A percentile compares a stretch with the other conserved stretches of the same genome.
phyloP scores from a whole-genome alignment of 1,140 invertebrate species.

The Asobara japonica region DNA sequence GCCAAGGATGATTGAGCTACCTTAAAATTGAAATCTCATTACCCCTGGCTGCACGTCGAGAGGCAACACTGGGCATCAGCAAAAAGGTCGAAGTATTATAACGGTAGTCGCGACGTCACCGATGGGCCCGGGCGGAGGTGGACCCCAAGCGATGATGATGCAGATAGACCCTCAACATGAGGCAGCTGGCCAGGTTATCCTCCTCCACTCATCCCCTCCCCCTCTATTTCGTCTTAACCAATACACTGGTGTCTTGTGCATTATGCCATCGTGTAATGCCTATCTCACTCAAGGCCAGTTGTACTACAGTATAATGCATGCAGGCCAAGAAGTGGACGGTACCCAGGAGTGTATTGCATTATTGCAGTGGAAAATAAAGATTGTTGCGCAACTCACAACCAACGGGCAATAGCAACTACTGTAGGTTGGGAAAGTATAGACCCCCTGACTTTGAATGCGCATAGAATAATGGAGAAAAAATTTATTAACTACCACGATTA shows the following conservation, averaged over 20 bases:
- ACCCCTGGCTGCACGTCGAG: not conserved
- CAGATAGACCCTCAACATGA: slow-evolving; percentile 33
- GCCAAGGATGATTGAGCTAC: no score
- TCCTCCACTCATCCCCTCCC: not conserved
- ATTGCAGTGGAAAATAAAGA: slow-evolving; percentile 60
- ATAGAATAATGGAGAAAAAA: no score
- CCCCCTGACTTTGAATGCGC: not conserved
- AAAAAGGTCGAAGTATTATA: slow-evolving; percentile 26
- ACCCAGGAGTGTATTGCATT: slow-evolving; percentile 29
- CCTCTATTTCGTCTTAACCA: slow-evolving; percentile 2
- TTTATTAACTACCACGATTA: no score
- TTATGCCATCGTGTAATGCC: slow-evolving; percentile 61
- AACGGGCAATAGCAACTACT: slow-evolving; percentile 36
- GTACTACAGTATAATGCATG: slow-evolving; percentile 53
- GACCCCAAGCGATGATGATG: slow-evolving; percentile 40
- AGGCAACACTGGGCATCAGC: slow-evolving; percentile 17
- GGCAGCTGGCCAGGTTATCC: slow-evolving; percentile 40
- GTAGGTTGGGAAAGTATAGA: no score
- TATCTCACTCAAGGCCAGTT: slow-evolving; percentile 62
- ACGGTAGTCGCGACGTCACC: slow-evolving; percentile 31
- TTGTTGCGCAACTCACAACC: slow-evolving; percentile 58
- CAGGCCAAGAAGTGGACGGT: slow-evolving; percentile 3
- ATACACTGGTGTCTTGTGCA: slow-evolving; percentile 41
- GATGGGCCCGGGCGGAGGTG: slow-evolving; percentile 1
- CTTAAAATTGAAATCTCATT: slow-evolving; percentile 14